A percentile compares a stretch with the other conserved stretches of the same genome.
phyloP scores from a whole-genome alignment of 2,113 vertebrate species.

The Calonectris borealis region DNA sequence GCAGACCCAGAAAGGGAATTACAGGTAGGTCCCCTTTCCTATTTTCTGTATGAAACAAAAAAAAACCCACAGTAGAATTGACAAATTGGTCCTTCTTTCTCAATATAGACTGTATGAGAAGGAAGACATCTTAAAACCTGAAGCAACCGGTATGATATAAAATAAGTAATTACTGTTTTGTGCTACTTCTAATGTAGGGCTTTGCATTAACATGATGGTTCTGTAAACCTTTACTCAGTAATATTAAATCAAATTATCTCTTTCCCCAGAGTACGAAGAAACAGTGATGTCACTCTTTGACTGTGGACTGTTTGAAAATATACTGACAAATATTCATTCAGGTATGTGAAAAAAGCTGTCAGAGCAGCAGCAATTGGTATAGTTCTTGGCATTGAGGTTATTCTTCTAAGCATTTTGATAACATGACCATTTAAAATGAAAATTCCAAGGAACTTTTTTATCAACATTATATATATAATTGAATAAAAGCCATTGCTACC shows the following conservation, averaged over 20 bases:
- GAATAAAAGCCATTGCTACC: neutral
- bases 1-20: neutral
- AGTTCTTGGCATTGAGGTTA: neutral
- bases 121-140: neutral
- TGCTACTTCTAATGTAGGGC: neutral
- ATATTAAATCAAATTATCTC: neutral
- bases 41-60: neutral
- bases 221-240: neutral
- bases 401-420: neutral
- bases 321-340: slow-evolving; percentile 60
- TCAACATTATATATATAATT: neutral
- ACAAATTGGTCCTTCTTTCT: neutral
- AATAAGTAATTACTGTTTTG: neutral
- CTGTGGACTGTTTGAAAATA: slow-evolving; percentile 73
- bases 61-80: neutral
- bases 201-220: neutral
- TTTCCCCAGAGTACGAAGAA: slow-evolving; percentile 73
- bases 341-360: slow-evolving; percentile 49
- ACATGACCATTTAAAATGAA: neutral
- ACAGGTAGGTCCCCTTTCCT: neutral
- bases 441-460: neutral
- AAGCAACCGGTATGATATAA: neutral
- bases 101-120: neutral
- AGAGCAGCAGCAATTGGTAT: neutral
- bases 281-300: slow-evolving; percentile 73